Evolutionary conservation across 1,140 invertebrate genomes (phyloP).

Genomic region (Tachypleus tridentatus): DNA sequence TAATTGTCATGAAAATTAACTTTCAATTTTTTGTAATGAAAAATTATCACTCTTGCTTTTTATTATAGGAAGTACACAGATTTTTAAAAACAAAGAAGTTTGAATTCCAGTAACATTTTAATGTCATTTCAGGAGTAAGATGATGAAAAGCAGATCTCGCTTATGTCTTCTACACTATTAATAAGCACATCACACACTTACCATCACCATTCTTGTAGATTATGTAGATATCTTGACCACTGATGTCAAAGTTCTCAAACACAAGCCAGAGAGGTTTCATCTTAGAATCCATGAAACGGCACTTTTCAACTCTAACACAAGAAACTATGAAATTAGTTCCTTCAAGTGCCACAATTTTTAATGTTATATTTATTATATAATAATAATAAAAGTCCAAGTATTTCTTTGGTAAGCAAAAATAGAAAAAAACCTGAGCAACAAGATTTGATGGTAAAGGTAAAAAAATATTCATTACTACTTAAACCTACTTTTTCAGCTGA

Average conservation of each 20-base stretch:
- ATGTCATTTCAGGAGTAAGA: too few species aligned
- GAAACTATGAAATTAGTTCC: constrained; percentile 3
- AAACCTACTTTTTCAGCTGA: constrained; percentile 27
- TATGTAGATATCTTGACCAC: constrained; percentile 37
- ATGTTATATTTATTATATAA: too few species aligned
- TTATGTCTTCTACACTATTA: background rate
- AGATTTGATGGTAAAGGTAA: background rate
- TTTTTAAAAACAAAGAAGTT: too few species aligned
- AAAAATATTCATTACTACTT: background rate
- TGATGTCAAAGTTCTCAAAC: constrained; percentile 42
- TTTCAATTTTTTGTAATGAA: too few species aligned
- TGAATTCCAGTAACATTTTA: too few species aligned
- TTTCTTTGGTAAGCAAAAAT: background rate
- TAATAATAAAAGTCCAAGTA: background rate
- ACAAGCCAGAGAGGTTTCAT: constrained; percentile 46
- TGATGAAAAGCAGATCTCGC: too few species aligned
- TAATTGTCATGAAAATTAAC: too few species aligned
- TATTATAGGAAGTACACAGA: too few species aligned
- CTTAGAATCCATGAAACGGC: constrained; percentile 44
- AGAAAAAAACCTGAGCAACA: background rate
- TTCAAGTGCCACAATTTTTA: too few species aligned
- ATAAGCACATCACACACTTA: constrained; percentile 24
- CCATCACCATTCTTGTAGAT: constrained; percentile 52
- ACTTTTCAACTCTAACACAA: constrained; percentile 35
- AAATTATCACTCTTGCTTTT: too few species aligned